A percentile compares a stretch with the other conserved stretches of the same genome.
These are phyloP conservation scores for Acleris holmiana DNA, from an alignment of 2,888 invertebrate species.

Conservation along the genomic window DNA sequence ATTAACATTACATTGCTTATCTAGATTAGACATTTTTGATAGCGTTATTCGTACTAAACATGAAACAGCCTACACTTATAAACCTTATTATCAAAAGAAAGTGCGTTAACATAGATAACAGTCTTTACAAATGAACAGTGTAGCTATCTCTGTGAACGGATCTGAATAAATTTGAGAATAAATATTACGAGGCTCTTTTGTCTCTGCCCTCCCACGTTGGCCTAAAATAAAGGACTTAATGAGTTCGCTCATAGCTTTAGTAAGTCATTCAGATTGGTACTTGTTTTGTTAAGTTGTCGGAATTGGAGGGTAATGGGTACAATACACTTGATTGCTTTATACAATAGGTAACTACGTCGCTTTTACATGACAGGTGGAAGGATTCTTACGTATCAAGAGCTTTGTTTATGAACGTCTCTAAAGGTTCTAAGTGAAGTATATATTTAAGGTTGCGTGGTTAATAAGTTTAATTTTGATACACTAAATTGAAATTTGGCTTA, in stretches of 20 bases:
- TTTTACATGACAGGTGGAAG: conserved; percentile 16
- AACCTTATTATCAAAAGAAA: conserved; percentile 32
- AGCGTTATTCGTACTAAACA: no score
- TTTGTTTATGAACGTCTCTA: not conserved
- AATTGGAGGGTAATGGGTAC: conserved; percentile 31
- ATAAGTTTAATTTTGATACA: no score
- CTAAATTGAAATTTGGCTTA: no score
- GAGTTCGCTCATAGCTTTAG: conserved; percentile 47
- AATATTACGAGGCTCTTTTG: conserved; percentile 54
- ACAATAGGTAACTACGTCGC: conserved; percentile 17
- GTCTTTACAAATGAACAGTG: conserved; percentile 44
- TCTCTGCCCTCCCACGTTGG: conserved; percentile 58
- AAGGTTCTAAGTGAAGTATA: no score
- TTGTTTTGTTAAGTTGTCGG: conserved; percentile 44
- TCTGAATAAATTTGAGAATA: conserved; percentile 57
- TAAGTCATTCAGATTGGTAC: conserved; percentile 50
- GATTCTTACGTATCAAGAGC: conserved; percentile 6
- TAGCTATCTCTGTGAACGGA: conserved; percentile 43
- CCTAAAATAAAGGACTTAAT: conserved; percentile 57
- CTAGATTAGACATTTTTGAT: no score
- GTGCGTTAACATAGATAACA: conserved; percentile 35
- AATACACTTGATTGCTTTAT: conserved; percentile 34
- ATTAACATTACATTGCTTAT: no score
- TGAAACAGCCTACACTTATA: conserved; percentile 6
- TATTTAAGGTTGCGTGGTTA: no score